These are phyloP conservation scores for Asobara japonica DNA, from an alignment of 1,140 invertebrate genomes.

Conservation along the genomic window DNA sequence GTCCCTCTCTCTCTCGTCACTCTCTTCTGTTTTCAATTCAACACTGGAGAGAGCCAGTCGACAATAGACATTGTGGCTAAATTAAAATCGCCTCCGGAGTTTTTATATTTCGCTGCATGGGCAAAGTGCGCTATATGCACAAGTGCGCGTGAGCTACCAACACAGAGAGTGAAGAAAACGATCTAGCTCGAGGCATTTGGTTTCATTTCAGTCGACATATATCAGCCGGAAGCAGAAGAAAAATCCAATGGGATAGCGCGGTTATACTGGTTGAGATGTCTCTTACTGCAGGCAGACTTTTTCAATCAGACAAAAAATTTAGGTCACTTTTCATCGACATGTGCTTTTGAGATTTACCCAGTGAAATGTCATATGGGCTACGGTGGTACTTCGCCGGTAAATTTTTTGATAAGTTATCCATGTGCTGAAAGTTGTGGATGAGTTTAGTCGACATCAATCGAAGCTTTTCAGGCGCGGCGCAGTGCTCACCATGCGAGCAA, in stretches of 20 bases:
- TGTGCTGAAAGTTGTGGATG: too few species aligned
- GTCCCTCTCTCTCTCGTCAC: conserved; percentile 4
- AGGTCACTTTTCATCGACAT: background rate
- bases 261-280: background rate
- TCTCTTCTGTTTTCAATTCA: conserved; percentile 51
- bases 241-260: conserved; percentile 13
- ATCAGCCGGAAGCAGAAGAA: background rate
- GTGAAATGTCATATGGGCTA: background rate
- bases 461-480: too few species aligned
- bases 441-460: too few species aligned
- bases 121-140: conserved; percentile 37
- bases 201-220: conserved; percentile 56
- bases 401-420: background rate
- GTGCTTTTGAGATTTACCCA: background rate
- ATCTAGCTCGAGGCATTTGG: conserved; percentile 54
- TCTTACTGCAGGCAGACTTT: background rate
- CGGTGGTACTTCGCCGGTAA: background rate
- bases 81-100: conserved; percentile 66
- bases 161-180: conserved; percentile 13
- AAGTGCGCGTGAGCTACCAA: background rate
- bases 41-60: conserved; percentile 42
- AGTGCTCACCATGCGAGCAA: too few species aligned
- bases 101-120: conserved; percentile 62
- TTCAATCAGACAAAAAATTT: conserved; percentile 12
- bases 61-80: conserved; percentile 66